phyloP scores from a whole-genome alignment of 1,140 invertebrate species.

The Globodera rostochiensis region DNA sequence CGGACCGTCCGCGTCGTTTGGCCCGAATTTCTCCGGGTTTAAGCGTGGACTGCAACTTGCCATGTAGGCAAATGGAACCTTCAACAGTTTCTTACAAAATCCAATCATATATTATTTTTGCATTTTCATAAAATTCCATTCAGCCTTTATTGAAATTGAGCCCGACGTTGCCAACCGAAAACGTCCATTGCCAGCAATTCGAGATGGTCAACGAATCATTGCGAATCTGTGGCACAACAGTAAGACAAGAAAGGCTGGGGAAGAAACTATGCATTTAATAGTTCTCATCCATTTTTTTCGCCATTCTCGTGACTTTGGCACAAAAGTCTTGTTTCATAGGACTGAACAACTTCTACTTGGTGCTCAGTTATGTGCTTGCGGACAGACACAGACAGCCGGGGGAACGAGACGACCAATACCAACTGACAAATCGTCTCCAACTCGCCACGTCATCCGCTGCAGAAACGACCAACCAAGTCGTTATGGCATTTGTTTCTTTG shows the following conservation, averaged over 20 bases:
- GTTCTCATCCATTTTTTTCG: too few species aligned
- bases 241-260: background rate
- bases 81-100: too few species aligned
- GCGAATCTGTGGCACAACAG: background rate
- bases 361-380: background rate
- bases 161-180: background rate
- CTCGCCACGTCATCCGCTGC: background rate
- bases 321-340: background rate
- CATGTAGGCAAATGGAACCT: background rate
- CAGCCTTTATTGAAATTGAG: background rate
- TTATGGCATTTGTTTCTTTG: background rate
- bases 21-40: background rate
- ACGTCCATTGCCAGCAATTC: background rate
- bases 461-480: background rate
- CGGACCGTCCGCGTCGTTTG: background rate
- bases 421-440: background rate
- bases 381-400: background rate
- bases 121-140: background rate
- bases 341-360: background rate
- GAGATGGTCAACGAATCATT: background rate
- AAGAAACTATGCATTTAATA: too few species aligned
- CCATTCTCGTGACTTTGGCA: too few species aligned
- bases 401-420: background rate
- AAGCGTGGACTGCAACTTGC: background rate
- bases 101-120: too few species aligned